Base-by-base conservation (phyloP, 2,797 vertebrate species). In the Furcifer pardalis region DNA sequence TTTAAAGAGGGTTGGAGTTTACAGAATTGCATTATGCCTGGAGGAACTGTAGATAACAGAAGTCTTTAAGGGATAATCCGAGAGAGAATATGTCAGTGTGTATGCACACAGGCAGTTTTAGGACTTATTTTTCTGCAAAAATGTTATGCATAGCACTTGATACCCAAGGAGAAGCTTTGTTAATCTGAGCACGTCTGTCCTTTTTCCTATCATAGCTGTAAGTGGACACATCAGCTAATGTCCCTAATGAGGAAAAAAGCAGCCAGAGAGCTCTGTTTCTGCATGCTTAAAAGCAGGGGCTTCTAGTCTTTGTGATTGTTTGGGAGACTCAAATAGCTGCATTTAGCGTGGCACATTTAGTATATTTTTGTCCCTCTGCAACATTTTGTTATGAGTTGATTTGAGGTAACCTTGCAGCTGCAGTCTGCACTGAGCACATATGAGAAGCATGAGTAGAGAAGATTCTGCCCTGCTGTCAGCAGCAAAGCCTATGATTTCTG, bases 41-140 rank as follows among this genome's bases (percentile, higher is more conserved):
- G 30, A 78, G 68, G 72, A 87, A 87, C 83, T 81, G 82, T 73
- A 86, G 82, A 76, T 1, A 0, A 89, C 87, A 89, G 79, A 86
- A 80, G 82, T 83, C 89, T 82, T 79, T 73, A 66, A 90, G 82
- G 85, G 78, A 90, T 63, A 74, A 46, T 83, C 80, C 83, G 60
- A 72, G 62, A 73, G 87, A 66, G 66, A 86, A 87, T 90, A 86
- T 86, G 68, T 60, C 30, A 44, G 37, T 10, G 5, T 63, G 27
- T 19, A 23, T 27, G 23, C 37, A 35, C 52, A 12, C 15, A 15
- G 35, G 19, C 75, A 77, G 32, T 84, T 77, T 84, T 49, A 76
- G 84, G 37, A 56, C 56, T 59, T 77, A 63, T 90, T 93, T 92
- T 76, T 77, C 88, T 91, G 87, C 89, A 80, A 80, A 89, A 92